A percentile compares a stretch with the other conserved stretches of the same genome.
Conservation (phyloP, 2,888 invertebrate genomes). For the Capitulum mitella region DNA sequence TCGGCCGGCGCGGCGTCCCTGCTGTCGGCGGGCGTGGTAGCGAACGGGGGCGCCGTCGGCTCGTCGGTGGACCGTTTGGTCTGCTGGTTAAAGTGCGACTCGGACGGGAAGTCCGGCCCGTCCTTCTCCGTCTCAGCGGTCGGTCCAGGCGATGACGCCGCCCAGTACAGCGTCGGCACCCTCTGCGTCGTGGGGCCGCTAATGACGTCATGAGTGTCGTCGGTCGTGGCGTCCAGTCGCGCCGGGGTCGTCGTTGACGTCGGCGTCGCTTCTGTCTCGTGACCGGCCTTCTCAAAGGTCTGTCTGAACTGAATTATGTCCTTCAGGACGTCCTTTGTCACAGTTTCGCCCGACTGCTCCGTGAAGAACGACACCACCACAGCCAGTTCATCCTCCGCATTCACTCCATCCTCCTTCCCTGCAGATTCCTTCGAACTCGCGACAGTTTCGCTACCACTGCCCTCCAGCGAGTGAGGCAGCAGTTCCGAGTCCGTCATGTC, state of each 20-base stretch:
- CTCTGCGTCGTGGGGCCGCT: no score
- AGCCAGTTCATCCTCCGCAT: neutral
- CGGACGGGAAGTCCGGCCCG: neutral
- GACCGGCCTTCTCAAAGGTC: neutral
- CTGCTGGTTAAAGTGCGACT: neutral
- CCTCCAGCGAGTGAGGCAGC: neutral
- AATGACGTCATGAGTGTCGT: no score
- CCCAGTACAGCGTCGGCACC: no score
- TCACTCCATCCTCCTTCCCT: neutral
- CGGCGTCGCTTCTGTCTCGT: no score
- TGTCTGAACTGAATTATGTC: neutral
- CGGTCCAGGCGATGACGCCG: no score
- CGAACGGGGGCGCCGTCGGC: no score
- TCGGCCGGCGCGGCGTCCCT: neutral
- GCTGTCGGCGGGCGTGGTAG: neutral
- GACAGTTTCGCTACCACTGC: neutral
- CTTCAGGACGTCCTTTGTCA: neutral
- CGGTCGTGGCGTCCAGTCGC: no score
- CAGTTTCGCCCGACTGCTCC: neutral
- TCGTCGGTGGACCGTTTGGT: neutral
- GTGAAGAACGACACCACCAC: neutral
- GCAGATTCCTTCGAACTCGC: neutral
- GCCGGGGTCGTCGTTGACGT: no score
- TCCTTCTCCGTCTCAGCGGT: neutral
- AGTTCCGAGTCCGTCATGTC: neutral